Evolutionary conservation across 2,888 invertebrate genomes (phyloP).

Genomic region (Callyntrura sp.): DNA sequence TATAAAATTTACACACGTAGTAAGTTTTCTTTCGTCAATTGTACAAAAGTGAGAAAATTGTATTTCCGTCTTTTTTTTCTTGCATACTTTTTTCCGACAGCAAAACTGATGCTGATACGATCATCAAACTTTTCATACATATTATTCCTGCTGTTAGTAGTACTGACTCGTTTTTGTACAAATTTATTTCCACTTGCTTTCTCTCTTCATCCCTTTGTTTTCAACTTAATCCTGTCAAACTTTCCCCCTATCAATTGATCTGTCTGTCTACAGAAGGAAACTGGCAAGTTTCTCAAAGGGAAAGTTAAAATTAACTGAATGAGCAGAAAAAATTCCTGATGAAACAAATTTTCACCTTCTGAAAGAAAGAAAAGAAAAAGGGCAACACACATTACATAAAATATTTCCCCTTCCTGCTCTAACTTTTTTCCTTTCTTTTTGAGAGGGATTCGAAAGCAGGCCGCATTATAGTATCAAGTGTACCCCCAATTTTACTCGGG

Average conservation of each 20-base stretch:
- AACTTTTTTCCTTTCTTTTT: neutral
- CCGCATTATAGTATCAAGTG: neutral
- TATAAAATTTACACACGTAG: no score
- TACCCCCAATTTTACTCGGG: neutral
- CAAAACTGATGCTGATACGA: conserved; percentile 5
- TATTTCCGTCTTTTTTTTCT: conserved; percentile 58
- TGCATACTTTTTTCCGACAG: conserved; percentile 30
- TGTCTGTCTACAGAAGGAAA: conserved; percentile 35
- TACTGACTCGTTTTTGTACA: no score
- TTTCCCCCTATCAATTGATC: conserved; percentile 59
- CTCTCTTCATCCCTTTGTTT: conserved; percentile 15
- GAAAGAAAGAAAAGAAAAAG: neutral
- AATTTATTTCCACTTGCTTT: conserved; percentile 7
- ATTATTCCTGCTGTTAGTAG: neutral
- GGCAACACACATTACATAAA: conserved; percentile 5
- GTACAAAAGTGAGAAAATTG: conserved; percentile 44
- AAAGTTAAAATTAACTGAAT: conserved; percentile 63
- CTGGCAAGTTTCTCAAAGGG: conserved; percentile 49
- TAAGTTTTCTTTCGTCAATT: neutral
- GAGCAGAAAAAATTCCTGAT: conserved; percentile 25
- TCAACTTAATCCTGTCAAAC: conserved; percentile 62
- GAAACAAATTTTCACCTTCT: conserved; percentile 53
- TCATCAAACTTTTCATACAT: conserved; percentile 46
- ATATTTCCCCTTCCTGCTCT: neutral
- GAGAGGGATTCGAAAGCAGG: neutral